These are phyloP conservation scores for Pollenia labialis DNA, from an alignment of 2,888 invertebrate species.

Conservation along the genomic window DNA sequence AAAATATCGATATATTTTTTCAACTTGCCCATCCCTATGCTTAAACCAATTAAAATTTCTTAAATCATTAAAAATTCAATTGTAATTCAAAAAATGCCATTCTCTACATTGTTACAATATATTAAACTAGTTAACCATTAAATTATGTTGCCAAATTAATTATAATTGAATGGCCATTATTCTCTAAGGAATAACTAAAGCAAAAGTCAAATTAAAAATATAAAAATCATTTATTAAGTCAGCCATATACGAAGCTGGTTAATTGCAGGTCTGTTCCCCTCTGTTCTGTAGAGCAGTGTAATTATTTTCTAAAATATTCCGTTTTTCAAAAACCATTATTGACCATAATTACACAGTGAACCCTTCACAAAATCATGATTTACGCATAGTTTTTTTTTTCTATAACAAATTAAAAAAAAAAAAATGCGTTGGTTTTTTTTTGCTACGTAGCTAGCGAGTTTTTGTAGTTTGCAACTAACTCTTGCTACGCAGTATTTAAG, in stretches of 20 bases:
- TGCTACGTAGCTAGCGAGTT: background rate
- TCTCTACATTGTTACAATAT: background rate
- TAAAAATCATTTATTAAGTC: background rate
- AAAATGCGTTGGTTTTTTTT: conserved; percentile 27
- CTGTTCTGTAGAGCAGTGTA: too few relatives aligned
- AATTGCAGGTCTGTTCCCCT: background rate
- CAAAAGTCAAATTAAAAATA: background rate
- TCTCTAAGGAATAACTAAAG: background rate
- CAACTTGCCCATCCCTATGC: too few relatives aligned
- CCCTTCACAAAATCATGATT: conserved; percentile 43
- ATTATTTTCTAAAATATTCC: background rate
- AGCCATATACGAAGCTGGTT: background rate
- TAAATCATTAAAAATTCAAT: background rate
- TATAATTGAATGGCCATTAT: background rate
- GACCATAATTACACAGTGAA: conserved; percentile 12
- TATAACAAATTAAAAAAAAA: conserved; percentile 19
- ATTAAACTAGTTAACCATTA: background rate
- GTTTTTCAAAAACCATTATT: background rate
- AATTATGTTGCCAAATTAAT: background rate
- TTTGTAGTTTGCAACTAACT: background rate
- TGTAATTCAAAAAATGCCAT: background rate
- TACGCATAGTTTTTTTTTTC: background rate
- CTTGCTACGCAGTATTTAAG: background rate
- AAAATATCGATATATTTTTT: too few relatives aligned
- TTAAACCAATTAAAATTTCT: background rate